phyloP scores from a whole-genome alignment of 2,888 invertebrate species.

The Papilio elwesi region DNA sequence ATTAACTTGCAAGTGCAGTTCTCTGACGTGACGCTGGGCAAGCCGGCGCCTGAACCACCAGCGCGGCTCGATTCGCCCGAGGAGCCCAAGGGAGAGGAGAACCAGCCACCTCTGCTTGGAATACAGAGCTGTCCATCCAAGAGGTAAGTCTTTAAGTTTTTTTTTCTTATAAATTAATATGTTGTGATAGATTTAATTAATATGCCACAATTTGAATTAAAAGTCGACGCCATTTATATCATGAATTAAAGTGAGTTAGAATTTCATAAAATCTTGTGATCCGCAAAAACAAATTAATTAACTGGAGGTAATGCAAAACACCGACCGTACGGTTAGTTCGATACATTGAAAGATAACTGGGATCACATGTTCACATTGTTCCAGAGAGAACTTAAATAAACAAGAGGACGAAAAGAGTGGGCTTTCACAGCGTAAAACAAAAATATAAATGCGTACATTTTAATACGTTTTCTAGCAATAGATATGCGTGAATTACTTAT shows the following conservation, averaged over 20 bases:
- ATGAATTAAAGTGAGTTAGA: too few species aligned
- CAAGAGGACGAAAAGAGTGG: not conserved
- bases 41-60: conserved; percentile 59
- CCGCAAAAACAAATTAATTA: too few species aligned
- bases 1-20: conserved; percentile 71
- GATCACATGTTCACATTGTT: too few species aligned
- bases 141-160: conserved; percentile 55
- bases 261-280: too few species aligned
- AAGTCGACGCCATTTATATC: too few species aligned
- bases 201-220: too few species aligned
- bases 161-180: too few species aligned
- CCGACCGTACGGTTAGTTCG: too few species aligned
- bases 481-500: not conserved
- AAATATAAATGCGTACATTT: not conserved
- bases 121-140: conserved; percentile 74
- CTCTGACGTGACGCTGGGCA: conserved; percentile 69
- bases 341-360: too few species aligned
- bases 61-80: conserved; percentile 69
- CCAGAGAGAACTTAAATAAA: not conserved
- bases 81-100: conserved; percentile 55
- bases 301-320: too few species aligned
- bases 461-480: not conserved
- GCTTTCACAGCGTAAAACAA: not conserved
- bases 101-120: conserved; percentile 60
- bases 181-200: too few species aligned